phyloP scores from a whole-genome alignment of 2,888 invertebrate species.

The Trichogramma dendrolimi region DNA sequence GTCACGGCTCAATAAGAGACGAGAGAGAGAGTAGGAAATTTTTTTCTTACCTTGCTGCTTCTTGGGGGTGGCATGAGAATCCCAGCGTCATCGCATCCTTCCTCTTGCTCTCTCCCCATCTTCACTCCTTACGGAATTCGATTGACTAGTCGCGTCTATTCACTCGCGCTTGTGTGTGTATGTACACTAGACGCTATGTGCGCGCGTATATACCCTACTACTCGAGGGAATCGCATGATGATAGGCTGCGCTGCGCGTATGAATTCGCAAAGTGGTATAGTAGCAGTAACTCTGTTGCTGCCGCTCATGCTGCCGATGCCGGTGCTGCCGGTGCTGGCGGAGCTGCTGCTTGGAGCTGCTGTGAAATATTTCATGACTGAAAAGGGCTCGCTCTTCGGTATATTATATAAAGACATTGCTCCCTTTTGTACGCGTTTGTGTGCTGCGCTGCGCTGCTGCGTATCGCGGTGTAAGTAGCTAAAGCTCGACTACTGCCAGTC shows the following conservation, averaged over 20 bases:
- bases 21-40: conserved; percentile 1
- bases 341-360: not conserved
- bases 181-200: too few species aligned
- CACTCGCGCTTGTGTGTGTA: too few species aligned
- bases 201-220: too few species aligned
- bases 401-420: not conserved
- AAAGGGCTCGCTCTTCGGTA: conserved; percentile 11
- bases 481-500: not conserved
- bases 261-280: conserved; percentile 20
- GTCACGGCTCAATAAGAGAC: conserved; percentile 26
- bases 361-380: conserved; percentile 27
- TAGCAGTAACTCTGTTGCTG: not conserved
- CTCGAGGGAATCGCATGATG: too few species aligned
- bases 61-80: too few species aligned
- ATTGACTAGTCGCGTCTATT: too few species aligned
- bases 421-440: not conserved
- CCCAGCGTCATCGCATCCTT: too few species aligned
- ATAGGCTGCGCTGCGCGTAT: conserved; percentile 4
- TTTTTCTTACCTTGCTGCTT: not conserved
- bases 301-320: too few species aligned
- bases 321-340: not conserved
- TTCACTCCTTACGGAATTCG: too few species aligned
- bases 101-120: too few species aligned
- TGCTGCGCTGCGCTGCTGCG: not conserved
- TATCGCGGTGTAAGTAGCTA: conserved; percentile 11